These are phyloP conservation scores for Leucophenga montana DNA, from an alignment of 2,888 invertebrate genomes.

Conservation along the genomic window DNA sequence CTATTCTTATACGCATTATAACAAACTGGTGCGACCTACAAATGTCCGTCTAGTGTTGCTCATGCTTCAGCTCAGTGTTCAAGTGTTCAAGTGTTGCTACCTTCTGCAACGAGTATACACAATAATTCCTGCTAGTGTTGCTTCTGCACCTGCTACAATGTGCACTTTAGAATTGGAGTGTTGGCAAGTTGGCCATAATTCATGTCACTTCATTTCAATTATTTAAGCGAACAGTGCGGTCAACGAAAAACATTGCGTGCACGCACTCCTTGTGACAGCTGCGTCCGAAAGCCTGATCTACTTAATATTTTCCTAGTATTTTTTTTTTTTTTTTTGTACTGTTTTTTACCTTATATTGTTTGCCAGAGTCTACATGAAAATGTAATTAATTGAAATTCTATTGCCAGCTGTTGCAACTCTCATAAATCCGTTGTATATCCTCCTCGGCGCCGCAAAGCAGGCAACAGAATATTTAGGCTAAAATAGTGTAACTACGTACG, in stretches of 20 bases:
- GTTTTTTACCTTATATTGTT: neutral
- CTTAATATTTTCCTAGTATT: neutral
- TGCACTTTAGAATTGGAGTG: neutral
- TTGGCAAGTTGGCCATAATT: neutral
- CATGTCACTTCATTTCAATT: slow-evolving; percentile 11
- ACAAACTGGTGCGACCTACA: too few relatives aligned
- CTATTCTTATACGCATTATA: neutral
- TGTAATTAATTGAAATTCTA: slow-evolving; percentile 24
- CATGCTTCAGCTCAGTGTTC: too few relatives aligned
- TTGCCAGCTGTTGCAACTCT: slow-evolving; percentile 18
- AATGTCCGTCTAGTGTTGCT: too few relatives aligned
- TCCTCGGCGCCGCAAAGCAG: too few relatives aligned
- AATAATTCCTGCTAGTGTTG: too few relatives aligned
- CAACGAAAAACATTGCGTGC: neutral
- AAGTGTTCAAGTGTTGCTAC: too few relatives aligned
- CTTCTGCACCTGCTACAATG: too few relatives aligned
- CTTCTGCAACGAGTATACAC: too few relatives aligned
- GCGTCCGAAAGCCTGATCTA: slow-evolving; percentile 24
- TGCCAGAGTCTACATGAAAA: slow-evolving; percentile 6
- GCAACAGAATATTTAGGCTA: neutral
- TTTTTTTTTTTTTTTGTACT: neutral
- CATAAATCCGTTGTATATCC: slow-evolving; percentile 3
- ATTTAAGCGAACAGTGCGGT: slow-evolving; percentile 3
- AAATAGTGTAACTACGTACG: neutral
- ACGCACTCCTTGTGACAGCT: neutral